Evolutionary conservation across 2,113 vertebrate genomes (phyloP), one percentile per base, ranked within the genome.

Genomic region (Ophiodon elongatus): DNA sequence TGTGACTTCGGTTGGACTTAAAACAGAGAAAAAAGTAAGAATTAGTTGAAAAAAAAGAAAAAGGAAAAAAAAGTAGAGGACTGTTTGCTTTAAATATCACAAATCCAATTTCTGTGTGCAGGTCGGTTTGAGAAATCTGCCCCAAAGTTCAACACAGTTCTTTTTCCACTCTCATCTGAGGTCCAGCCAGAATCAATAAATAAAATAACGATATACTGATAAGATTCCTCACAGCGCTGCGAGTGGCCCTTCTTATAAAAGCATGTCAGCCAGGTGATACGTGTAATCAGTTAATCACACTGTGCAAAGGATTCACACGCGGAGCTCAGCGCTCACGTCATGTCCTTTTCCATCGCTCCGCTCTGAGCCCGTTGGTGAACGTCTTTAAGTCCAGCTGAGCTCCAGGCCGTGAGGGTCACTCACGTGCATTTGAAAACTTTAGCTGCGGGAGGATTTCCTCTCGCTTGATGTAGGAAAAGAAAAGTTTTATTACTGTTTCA

Each of bases 281-380:
- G 57, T 29, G 56, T 10, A 59, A 78, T 77, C 64, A 59, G 64
- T 8, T 41, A 13, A 59, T 68, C 76, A 25, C 62, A 3, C 74
- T 29, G 25, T 9, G 6, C 47, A 76, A 66, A 56, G 4, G 11
- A 11, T 37, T 56, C 50, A 68, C 39, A 60, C 52, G 19, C 29
- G 9, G 14, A 23, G 60, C 27, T 62, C 41, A 63, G 62, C 35
- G 7, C 21, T 66, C 41, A 65, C n/a, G 3, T 39, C 39, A 65
- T 3, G 17, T 41, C 3, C 39, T 2, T 19, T 73, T 64, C 41
- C 59, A n/a, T n/a, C n/a, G n/a, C n/a, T n/a, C n/a, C n/a, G n/a
- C n/a, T n/a, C n/a, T n/a, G n/a, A n/a, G n/a, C n/a, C n/a, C n/a
- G n/a, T n/a, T n/a, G n/a, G n/a, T n/a, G n/a, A n/a, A n/a, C n/a